Evolutionary conservation across 2,113 vertebrate genomes (phyloP).

Genomic region (Hiodon tergisus): DNA sequence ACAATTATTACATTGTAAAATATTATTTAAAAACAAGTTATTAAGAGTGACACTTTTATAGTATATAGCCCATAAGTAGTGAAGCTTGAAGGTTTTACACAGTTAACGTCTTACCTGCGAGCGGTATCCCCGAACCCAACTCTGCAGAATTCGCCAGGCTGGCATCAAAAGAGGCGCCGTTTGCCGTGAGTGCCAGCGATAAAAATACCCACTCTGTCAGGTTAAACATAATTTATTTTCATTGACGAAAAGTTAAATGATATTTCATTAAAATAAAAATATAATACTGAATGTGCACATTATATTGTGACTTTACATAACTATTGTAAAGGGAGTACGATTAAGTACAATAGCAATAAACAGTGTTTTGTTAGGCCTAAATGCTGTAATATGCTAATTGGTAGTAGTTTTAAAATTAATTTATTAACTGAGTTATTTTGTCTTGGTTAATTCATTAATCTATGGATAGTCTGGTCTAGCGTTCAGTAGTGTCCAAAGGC

Average conservation of each 20-base stretch:
- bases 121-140: constrained; percentile 23
- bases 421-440: not conserved
- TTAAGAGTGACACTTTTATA: too few species aligned
- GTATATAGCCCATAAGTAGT: not conserved
- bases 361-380: too few species aligned
- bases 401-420: not conserved
- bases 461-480: not conserved
- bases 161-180: constrained; percentile 16
- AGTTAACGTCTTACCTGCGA: constrained; percentile 33
- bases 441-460: too few species aligned
- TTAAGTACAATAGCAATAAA: too few species aligned
- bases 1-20: too few species aligned
- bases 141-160: constrained; percentile 27
- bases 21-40: not conserved
- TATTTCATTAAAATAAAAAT: too few species aligned
- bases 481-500: not conserved
- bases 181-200: not conserved
- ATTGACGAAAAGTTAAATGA: constrained; percentile 6
- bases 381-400: not conserved
- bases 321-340: too few species aligned
- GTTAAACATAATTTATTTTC: constrained; percentile 16
- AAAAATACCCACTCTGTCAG: constrained; percentile 16
- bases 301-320: too few species aligned
- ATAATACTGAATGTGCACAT: not conserved
- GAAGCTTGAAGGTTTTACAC: not conserved